Evolutionary conservation across 1,140 invertebrate genomes (phyloP), one percentile per base, ranked within the genome.

Genomic region (Pectinophora gossypiella): DNA sequence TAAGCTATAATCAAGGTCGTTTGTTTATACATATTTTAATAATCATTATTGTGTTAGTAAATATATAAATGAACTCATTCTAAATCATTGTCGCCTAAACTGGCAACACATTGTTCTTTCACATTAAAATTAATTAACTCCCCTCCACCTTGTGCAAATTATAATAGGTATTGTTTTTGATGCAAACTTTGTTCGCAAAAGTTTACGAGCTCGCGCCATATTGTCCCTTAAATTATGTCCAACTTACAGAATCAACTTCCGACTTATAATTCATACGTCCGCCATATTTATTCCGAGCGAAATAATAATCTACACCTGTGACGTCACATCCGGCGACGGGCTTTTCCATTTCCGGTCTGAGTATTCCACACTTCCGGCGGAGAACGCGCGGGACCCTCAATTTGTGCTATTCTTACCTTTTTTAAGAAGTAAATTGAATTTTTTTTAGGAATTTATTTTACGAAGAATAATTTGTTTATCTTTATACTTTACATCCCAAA

Each of bases 221-320:
- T 40, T 40, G 36, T 40, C 36, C n/a, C 16, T 40, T 40, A 40
- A 40, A 40, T 40, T 40, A 40, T 40, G 36, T 40, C 36, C 36
- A 40, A 18, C 27, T 32, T 32, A 32, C 36, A 40, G 36, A 13
- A 40, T 40, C 16, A 40, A 40, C 36, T 40, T 40, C 16, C 36
- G 27, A n/a, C 23, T 40, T 16, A 40, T 40, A 40, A 40, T 40
- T 40, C 36, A 40, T 40, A 40, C 36, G 36, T 10, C 38, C 7
- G 20, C 35, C 20, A 40, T 42, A 42, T 22, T 45, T 59, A 56
- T 50, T 56, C 38, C 22, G 27, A 53, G 61, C 44, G 50, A 58
- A 53, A 63, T 59, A 53, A 62, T 59, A 58, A 63, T 59, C 56
- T 53, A 55, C 60, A 62, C 61, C 61, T 63, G 61, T 46, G 56